phyloP scores from a whole-genome alignment of 2,113 vertebrate genomes.

The Pelvicachromis taeniatus region DNA sequence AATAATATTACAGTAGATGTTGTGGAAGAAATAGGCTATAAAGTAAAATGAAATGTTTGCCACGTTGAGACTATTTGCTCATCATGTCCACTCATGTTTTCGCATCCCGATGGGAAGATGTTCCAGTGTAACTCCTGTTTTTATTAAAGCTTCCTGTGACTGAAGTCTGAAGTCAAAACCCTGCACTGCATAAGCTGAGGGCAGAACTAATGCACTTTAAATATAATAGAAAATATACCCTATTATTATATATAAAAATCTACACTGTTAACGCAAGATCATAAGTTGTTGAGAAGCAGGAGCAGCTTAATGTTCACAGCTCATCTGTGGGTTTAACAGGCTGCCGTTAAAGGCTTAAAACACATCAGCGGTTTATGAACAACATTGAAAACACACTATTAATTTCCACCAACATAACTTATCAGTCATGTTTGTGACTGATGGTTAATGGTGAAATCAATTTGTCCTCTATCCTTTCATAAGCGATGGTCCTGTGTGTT shows the following conservation, averaged over 20 bases:
- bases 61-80: background rate
- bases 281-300: background rate
- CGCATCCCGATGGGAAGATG: background rate
- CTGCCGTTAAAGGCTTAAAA: background rate
- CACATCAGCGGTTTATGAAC: background rate
- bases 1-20: background rate
- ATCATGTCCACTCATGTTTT: background rate
- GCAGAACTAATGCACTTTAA: background rate
- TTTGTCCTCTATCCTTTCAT: accelerated
- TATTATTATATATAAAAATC: background rate
- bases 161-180: background rate
- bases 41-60: background rate
- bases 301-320: background rate
- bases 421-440: background rate
- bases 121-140: background rate
- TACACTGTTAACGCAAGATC: background rate
- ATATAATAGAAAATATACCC: background rate
- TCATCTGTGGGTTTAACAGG: background rate
- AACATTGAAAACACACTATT: background rate
- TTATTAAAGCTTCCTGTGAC: background rate
- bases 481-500: background rate
- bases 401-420: background rate
- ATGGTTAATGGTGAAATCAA: background rate
- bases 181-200: background rate
- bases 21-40: accelerated